Conservation (phyloP, 2,888 invertebrate species). For the Didymodactylos carnosus region DNA sequence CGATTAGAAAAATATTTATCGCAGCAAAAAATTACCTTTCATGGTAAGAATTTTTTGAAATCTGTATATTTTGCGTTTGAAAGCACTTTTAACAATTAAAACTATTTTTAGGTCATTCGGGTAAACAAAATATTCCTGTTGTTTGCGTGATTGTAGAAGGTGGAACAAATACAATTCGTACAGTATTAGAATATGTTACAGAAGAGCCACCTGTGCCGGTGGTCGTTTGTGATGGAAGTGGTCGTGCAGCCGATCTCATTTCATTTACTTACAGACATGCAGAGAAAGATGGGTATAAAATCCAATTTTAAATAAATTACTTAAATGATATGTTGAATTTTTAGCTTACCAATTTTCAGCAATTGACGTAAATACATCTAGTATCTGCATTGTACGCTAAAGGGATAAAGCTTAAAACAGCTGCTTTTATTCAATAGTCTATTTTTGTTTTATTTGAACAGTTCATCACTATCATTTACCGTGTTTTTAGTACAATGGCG, state of each 20-base stretch:
- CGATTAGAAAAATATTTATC: constrained; percentile 89
- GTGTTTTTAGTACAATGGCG: constrained; percentile 43
- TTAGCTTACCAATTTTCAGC: too few relatives aligned
- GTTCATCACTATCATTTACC: too few relatives aligned
- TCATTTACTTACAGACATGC: constrained; percentile 70
- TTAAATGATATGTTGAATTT: too few relatives aligned
- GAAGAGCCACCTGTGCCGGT: constrained; percentile 89
- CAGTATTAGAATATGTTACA: constrained; percentile 85
- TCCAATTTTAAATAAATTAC: too few relatives aligned
- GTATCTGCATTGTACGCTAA: too few relatives aligned
- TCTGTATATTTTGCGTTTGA: too few relatives aligned
- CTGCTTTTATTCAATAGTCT: too few relatives aligned
- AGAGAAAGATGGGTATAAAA: not conserved
- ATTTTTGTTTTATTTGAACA: too few relatives aligned
- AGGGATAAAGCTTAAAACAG: too few relatives aligned
- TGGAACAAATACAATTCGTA: constrained; percentile 82
- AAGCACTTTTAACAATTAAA: too few relatives aligned
- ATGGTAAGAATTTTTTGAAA: too few relatives aligned
- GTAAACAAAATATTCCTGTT: not conserved
- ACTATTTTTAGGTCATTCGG: not conserved
- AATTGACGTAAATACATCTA: too few relatives aligned
- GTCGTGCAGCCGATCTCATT: constrained; percentile 77
- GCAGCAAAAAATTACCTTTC: constrained; percentile 41
- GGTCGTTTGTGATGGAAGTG: constrained; percentile 86
- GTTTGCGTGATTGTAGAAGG: constrained; percentile 71